Conservation (phyloP, 2,113 vertebrate genomes). For the Toxotes chatareus region DNA sequence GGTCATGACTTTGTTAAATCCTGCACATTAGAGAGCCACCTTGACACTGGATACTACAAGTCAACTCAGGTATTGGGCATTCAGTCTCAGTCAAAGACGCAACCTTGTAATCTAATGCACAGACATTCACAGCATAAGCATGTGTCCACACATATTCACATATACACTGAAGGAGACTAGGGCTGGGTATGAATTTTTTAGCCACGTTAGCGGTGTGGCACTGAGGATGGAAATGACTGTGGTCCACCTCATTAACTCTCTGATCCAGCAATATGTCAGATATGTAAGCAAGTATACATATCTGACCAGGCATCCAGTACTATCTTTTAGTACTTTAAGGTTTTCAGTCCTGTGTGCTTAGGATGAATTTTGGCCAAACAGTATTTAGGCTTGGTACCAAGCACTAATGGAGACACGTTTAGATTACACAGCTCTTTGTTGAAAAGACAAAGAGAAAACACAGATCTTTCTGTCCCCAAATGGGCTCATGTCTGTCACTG, state of each 20-base stretch:
- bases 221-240: neutral
- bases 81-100: constrained; percentile 1
- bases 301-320: neutral
- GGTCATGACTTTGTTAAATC: constrained; percentile 16
- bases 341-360: neutral
- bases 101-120: constrained; percentile 2
- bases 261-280: neutral
- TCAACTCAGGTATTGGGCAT: constrained; percentile 20
- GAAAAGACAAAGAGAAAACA: constrained; percentile 47
- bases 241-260: neutral
- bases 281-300: constrained; percentile 2
- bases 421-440: constrained; percentile 22
- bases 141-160: neutral
- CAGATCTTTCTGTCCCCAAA: constrained; percentile 49
- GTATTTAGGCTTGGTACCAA: neutral
- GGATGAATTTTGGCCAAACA: neutral
- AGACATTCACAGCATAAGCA: neutral
- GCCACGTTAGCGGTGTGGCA: neutral
- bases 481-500: constrained; percentile 26
- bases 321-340: neutral
- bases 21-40: constrained; percentile 27
- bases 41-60: constrained; percentile 40
- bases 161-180: neutral
- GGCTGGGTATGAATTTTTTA: neutral
- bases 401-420: constrained; percentile 9